These are phyloP conservation scores for Harpegnathos saltator DNA, from an alignment of 1,140 invertebrate genomes.

Conservation along the genomic window DNA sequence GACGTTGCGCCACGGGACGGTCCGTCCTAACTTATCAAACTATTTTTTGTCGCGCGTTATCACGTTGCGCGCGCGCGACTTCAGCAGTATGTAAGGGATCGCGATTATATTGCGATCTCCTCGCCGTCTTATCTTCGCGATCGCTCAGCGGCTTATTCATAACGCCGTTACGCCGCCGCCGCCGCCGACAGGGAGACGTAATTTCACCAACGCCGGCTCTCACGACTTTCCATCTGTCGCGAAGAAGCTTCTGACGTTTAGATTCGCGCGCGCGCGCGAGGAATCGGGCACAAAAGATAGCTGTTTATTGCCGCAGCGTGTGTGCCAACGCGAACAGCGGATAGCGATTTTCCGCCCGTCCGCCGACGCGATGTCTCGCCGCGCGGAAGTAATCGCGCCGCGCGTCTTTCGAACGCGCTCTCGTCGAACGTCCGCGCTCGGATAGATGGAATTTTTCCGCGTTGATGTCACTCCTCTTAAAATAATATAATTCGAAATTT, in stretches of 20 bases:
- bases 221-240: conserved; percentile 33
- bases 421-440: not conserved
- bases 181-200: conserved; percentile 23
- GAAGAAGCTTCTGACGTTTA: conserved; percentile 37
- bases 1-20: conserved; percentile 13
- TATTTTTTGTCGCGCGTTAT: conserved; percentile 23
- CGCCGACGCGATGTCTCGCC: no score
- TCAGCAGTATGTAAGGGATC: not conserved
- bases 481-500: conserved; percentile 25
- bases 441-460: not conserved
- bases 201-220: conserved; percentile 1
- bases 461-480: not conserved
- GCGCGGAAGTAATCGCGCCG: conserved; percentile 16
- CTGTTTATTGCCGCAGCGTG: conserved; percentile 6
- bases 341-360: not conserved
- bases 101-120: conserved; percentile 18
- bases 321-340: not conserved
- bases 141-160: conserved; percentile 26
- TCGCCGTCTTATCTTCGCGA: not conserved
- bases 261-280: conserved; percentile 20
- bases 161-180: not conserved
- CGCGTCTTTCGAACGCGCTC: not conserved
- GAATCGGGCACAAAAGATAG: not conserved
- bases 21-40: conserved; percentile 33
- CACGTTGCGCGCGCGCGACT: no score